phyloP scores from a whole-genome alignment of 1,140 invertebrate genomes.

The Drosophila parabipectinata region DNA sequence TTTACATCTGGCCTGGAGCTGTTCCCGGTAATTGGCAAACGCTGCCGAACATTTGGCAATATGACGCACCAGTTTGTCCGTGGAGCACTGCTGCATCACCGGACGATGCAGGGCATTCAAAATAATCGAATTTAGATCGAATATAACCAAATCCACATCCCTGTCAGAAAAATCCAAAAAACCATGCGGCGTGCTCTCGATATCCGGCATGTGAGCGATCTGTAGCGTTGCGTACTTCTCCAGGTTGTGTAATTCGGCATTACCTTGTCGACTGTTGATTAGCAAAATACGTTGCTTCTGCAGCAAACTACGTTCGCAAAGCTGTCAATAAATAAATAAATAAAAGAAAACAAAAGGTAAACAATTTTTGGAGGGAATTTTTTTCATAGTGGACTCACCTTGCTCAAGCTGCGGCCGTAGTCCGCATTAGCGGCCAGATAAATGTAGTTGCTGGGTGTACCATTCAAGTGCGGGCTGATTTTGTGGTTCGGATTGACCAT shows the following conservation, averaged over 20 bases:
- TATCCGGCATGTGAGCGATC: slow-evolving; percentile 20
- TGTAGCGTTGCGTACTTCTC: not conserved
- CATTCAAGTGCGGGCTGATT: slow-evolving; percentile 12
- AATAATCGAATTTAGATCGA: slow-evolving; percentile 56
- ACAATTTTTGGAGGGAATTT: not conserved
- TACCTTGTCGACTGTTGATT: slow-evolving; percentile 31
- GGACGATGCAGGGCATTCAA: slow-evolving; percentile 47
- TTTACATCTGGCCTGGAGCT: slow-evolving; percentile 13
- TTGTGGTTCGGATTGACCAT: slow-evolving; percentile 7
- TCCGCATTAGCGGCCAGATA: slow-evolving; percentile 48
- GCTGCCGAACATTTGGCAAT: slow-evolving; percentile 66
- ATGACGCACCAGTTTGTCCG: slow-evolving; percentile 48
- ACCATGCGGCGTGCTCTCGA: slow-evolving; percentile 30
- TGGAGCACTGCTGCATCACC: slow-evolving; percentile 52
- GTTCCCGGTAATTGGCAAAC: slow-evolving; percentile 57
- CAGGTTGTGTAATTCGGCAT: not conserved
- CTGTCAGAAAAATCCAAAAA: not conserved
- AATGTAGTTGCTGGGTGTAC: slow-evolving; percentile 44
- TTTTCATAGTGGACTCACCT: slow-evolving; percentile 25
- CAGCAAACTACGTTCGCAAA: slow-evolving; percentile 49
- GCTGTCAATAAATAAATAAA: slow-evolving; percentile 13
- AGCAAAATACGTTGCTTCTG: slow-evolving; percentile 50
- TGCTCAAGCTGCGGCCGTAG: slow-evolving; percentile 38
- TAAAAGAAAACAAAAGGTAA: not conserved
- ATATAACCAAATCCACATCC: slow-evolving; percentile 46